phyloP scores from a whole-genome alignment of 2,888 invertebrate species.

The Polyommatus icarus region DNA sequence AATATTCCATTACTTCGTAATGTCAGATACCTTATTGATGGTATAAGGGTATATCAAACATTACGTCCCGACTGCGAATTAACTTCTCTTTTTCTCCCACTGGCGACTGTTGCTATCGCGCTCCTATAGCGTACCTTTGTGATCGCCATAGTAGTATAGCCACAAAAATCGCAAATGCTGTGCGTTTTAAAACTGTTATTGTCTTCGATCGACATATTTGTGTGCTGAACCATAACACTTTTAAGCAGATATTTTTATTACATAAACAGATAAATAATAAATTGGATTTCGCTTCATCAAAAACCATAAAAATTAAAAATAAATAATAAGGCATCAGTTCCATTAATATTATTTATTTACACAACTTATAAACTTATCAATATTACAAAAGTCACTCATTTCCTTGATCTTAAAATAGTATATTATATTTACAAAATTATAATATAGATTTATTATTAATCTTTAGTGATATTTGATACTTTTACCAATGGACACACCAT shows the following conservation, averaged over 20 bases:
- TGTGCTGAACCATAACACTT: too few relatives aligned
- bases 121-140: too few relatives aligned
- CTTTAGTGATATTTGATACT: neutral
- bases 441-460: neutral
- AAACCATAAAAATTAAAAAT: neutral
- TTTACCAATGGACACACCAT: neutral
- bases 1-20: neutral
- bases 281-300: neutral
- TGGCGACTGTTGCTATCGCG: too few relatives aligned
- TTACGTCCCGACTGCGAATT: too few relatives aligned
- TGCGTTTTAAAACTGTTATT: too few relatives aligned
- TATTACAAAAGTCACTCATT: neutral
- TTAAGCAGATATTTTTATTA: too few relatives aligned
- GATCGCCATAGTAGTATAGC: too few relatives aligned
- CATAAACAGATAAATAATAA: too few relatives aligned
- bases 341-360: slow-evolving; percentile 18
- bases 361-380: neutral
- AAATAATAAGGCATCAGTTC: neutral
- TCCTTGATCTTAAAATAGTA: neutral
- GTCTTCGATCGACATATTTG: too few relatives aligned
- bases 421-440: neutral
- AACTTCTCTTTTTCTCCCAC: too few relatives aligned
- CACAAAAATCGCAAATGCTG: too few relatives aligned
- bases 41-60: too few relatives aligned
- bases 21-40: neutral